Evolutionary conservation across 2,888 invertebrate genomes (phyloP), one percentile per base, ranked within the genome.

Genomic region (Athripsodes cinereus): DNA sequence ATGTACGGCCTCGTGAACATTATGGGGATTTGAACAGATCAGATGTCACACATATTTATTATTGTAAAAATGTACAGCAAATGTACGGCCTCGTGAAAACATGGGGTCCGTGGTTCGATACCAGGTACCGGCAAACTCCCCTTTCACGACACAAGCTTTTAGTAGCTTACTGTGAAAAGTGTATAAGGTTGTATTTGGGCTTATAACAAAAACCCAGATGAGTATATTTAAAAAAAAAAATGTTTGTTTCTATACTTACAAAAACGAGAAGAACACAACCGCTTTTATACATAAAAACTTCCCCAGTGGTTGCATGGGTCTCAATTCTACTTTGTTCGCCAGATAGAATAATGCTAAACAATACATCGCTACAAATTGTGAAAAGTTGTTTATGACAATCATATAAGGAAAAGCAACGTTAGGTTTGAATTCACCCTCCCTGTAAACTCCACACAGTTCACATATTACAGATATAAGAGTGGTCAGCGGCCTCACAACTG

Each of bases 261-360:
- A 96, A 76, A 97, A 97, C 50, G 96, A 96, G 72, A 96, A 93
- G 80, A 97, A 97, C 21, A 97, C 95, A 55, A 97, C 96, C 65
- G 95, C 93, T 78, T 97, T 97, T 66, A 97, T 96, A 73, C 96
- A 96, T 54, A 97, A 79, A 76, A 97, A 96, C 75, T 97, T 97
- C 50, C 93, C 91, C 64, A 97, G 82, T 1, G 97, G 97, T 69
- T 88, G 89, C 90, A 97, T 94, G 3, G 96, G 95, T 66, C 85
- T 84, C 50, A 97, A 74, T 72, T 95, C 93, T 56, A 87, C 84
- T 67, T 85, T 84, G 71, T 92, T 94, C 2, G 95, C 95, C 72
- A 84, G 85, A 70, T 97, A 97, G 74, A 97, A 97, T 64, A 97
- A 79, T 20, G 96, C 91, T 59, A 97, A 78, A 69, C 95, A 95